Evolutionary conservation across 1,140 invertebrate species (phyloP), one percentile per base, ranked within the genome.

Genomic region (Nephotettix cincticeps): DNA sequence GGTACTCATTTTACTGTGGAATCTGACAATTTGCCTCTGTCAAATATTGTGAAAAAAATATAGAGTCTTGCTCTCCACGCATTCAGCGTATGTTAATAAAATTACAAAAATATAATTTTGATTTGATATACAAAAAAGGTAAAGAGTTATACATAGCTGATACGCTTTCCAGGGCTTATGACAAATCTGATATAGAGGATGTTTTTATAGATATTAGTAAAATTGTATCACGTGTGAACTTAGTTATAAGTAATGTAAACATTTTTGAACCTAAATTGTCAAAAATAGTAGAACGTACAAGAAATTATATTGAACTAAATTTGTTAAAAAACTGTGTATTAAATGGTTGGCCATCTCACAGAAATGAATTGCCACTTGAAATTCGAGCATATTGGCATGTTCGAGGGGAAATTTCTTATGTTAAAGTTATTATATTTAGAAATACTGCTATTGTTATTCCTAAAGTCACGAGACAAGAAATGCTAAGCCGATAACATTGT

Each of bases 61-160:
- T 51, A 11, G 47, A 51, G n/a, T 51, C 47, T 6, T 51, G 47
- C 21, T 23, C 47, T 23, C 47, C 47, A 23, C 47, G 47, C 19
- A 6, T 51, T 51, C 47, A 51, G 21, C 17, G 47, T 19, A 51
- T 51, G 47, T 51, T 51, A n/a, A 51, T 51, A 4, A 51, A 51
- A n/a, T 23, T 51, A n/a, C 47, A 51, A n/a, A 51, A 51, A 23
- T 51, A 51, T 51, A n/a, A 51, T 23, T 51, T 51, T 51, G 47
- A 51, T 9, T 23, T 51, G 17, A 23, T 51, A 4, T 51, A 51
- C 21, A 51, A 51, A 23, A 51, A 51, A n/a, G 47, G 47, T 23
- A 51, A 51, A 51, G 47, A 51, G 19, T 23, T 51, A n/a, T 51
- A 51, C n/a, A 51, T 51, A 9, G 47, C 47, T n/a, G 47, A 51